Base-by-base conservation (phyloP, 1,140 invertebrate genomes). In the Bombus difficillimus region DNA sequence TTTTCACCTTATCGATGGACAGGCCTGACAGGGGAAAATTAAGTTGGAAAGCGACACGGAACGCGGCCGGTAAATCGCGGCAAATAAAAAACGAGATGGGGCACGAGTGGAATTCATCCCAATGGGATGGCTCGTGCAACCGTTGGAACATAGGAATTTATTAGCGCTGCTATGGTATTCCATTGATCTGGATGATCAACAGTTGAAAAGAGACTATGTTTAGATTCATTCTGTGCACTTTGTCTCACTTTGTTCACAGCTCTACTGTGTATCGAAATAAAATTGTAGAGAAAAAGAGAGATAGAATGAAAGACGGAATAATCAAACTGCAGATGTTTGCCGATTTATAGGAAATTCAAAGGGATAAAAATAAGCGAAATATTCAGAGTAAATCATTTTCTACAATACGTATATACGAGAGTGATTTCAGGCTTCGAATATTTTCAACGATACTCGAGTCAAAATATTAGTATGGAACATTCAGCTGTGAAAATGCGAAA, bases 21-120 rank as follows among this genome's bases (percentile, higher is more conserved):
- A 57, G 86, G 73, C 13, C 53, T 69, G 57, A 85, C 53, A 59
- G 62, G 77, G 69, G 66, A 41, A 89, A 89, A 89, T 89, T 86
- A 89, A 75, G 64, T 88, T 75, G 72, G 72, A 68, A 71, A 76
- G 53, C 57, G 83, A 43, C 57, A n/a, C 59, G 22, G 32, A 43
- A n/a, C 41, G 66, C 13, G 22, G 66, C 39, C 37, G 72, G 62
- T 62, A 37, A 82, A 86, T 64, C 53, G 59, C 22, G 47, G 39
- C 15, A 72, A 86, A 89, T 79, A 86, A 80, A 78, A 43, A 25
- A 13, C 74, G 12, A n/a, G 47, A 37, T 10, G 25, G 37, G 28
- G 9, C 25, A 41, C 75, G 37, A 69, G 66, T 53, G 76, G 43
- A 43, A 75, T 28, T n/a, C n/a, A 12, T 53, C 1, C 12, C 25